Percentiles rank a stretch among this genome's conserved stretches.
These are phyloP conservation scores for Aphaenogaster floridana DNA, from an alignment of 1,140 invertebrate genomes.

Conservation along the genomic window DNA sequence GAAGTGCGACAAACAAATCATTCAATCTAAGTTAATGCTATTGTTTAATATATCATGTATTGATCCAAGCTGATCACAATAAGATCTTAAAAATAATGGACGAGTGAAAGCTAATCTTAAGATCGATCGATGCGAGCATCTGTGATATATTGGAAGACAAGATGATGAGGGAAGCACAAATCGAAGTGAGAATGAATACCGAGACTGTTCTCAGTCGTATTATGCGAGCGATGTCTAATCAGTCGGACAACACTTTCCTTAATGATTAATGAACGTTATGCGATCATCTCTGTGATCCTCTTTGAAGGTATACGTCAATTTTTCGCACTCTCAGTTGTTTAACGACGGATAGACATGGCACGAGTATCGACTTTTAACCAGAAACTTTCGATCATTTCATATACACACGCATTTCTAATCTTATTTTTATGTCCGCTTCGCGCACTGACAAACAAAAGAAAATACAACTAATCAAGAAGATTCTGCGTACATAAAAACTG, in stretches of 20 bases:
- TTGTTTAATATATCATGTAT: background rate
- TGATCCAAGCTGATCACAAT: background rate
- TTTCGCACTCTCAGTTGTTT: conserved; percentile 44
- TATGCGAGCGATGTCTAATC: conserved; percentile 49
- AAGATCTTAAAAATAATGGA: conserved; percentile 35
- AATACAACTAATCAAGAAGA: background rate
- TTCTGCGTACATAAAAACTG: background rate
- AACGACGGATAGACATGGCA: background rate
- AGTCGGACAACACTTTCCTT: conserved; percentile 44
- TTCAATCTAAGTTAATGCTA: background rate
- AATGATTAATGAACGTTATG: conserved; percentile 50
- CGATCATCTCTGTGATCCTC: conserved; percentile 28
- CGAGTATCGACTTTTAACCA: conserved; percentile 8
- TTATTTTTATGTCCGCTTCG: background rate
- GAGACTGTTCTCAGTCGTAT: background rate
- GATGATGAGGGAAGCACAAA: background rate
- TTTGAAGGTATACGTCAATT: conserved; percentile 34
- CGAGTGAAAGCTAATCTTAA: conserved; percentile 45
- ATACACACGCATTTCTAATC: background rate
- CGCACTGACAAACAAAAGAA: background rate
- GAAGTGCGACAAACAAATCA: background rate
- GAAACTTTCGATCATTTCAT: conserved; percentile 25
- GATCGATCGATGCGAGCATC: conserved; percentile 39
- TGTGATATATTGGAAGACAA: conserved; percentile 39
- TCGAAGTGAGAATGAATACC: conserved; percentile 36